These are phyloP conservation scores for Sepiola atlantica DNA, from an alignment of 2,888 invertebrate genomes.

Conservation along the genomic window DNA sequence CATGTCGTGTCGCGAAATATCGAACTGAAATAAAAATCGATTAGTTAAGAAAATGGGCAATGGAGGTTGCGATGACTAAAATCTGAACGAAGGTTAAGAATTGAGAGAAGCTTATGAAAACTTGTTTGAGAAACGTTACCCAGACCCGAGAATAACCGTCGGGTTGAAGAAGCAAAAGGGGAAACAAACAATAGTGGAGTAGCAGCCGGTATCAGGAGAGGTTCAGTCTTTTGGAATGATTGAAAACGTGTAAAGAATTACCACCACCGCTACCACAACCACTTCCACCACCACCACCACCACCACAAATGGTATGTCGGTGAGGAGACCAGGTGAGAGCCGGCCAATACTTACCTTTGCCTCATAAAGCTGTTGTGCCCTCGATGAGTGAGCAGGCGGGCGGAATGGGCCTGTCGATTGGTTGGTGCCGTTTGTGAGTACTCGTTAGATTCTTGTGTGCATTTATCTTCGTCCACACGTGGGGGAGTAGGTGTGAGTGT, in stretches of 20 bases:
- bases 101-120: not conserved
- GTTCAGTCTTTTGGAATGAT: not conserved
- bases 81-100: not conserved
- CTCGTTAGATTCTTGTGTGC: not conserved
- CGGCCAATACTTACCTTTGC: conserved; percentile 6
- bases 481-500: not conserved
- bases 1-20: too few relatives aligned
- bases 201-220: not conserved
- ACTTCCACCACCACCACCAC: not conserved
- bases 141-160: not conserved
- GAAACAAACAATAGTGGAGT: not conserved
- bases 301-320: not conserved
- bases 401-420: conserved; percentile 2
- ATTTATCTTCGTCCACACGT: not conserved
- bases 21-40: not conserved
- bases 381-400: not conserved
- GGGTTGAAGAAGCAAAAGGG: not conserved
- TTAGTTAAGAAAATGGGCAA: not conserved
- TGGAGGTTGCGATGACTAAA: not conserved
- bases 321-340: not conserved
- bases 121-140: conserved; percentile 3
- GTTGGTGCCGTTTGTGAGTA: conserved; percentile 16
- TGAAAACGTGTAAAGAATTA: not conserved
- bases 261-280: not conserved
- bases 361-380: conserved; percentile 1